Percentiles rank a stretch among this genome's conserved stretches.
phyloP scores from a whole-genome alignment of 1,140 invertebrate genomes.

The Pachyrhynchus sulphureomaculatus region DNA sequence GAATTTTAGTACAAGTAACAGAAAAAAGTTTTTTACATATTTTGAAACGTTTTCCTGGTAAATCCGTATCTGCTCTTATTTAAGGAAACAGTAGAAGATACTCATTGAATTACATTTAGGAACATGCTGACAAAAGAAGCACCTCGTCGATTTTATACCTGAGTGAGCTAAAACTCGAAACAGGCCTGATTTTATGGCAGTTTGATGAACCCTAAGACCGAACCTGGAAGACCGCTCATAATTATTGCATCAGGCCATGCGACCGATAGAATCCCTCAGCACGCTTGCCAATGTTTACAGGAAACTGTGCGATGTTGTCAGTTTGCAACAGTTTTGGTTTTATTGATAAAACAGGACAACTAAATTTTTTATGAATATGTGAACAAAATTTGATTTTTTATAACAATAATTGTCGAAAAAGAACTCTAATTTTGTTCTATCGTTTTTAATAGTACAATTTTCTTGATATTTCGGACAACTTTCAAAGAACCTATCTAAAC shows the following conservation, averaged over 20 bases:
- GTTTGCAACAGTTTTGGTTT: too few relatives aligned
- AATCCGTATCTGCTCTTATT: not conserved
- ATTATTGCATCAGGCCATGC: conserved; percentile 32
- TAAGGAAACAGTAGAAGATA: not conserved
- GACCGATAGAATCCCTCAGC: conserved; percentile 11
- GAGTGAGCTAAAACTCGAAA: conserved; percentile 3
- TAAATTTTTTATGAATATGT: too few relatives aligned
- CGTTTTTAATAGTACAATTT: too few relatives aligned
- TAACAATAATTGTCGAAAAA: too few relatives aligned
- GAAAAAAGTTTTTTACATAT: too few relatives aligned
- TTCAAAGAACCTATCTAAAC: too few relatives aligned
- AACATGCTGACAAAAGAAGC: not conserved
- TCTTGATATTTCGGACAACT: too few relatives aligned
- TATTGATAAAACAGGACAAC: too few relatives aligned
- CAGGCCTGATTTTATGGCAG: conserved; percentile 25
- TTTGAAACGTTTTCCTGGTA: too few relatives aligned
- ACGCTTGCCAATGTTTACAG: conserved; percentile 7
- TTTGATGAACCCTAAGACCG: conserved; percentile 14
- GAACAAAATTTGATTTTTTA: too few relatives aligned
- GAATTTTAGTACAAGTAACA: too few relatives aligned
- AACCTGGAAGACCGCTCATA: conserved; percentile 30
- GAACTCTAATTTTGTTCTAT: too few relatives aligned
- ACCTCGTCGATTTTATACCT: conserved; percentile 23
- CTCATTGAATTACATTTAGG: conserved; percentile 5
- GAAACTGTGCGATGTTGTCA: not conserved